These are phyloP conservation scores for Enteromius treurensis DNA, from an alignment of 2,797 vertebrate species.

Conservation along the genomic window DNA sequence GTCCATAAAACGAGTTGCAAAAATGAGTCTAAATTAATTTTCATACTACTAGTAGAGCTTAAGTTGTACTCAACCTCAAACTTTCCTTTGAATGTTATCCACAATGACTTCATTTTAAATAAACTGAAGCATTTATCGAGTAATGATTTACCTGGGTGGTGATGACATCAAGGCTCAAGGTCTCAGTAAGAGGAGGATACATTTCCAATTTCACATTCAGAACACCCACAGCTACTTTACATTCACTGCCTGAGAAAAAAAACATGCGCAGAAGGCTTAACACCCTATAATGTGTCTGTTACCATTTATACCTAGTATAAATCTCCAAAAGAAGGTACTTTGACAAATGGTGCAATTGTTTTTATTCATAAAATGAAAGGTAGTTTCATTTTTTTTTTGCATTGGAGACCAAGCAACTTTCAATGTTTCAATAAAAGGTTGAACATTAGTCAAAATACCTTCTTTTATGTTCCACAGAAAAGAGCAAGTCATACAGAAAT, in stretches of 20 bases:
- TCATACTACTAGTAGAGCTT: not conserved
- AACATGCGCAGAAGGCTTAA: not conserved
- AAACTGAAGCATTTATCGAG: not conserved
- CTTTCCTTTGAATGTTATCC: not conserved
- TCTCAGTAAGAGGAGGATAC: slow-evolving; percentile 86
- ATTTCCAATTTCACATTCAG: slow-evolving; percentile 92
- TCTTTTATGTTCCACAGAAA: not conserved
- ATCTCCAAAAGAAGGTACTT: not conserved
- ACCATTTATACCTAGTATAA: not conserved
- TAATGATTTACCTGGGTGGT: slow-evolving; percentile 85
- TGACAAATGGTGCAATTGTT: not conserved
- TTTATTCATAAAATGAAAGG: not conserved
- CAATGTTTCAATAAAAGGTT: not conserved
- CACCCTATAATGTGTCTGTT: not conserved
- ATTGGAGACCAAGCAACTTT: too few relatives aligned
- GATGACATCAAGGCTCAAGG: slow-evolving; percentile 85
- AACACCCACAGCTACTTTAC: slow-evolving; percentile 91
- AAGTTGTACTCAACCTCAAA: not conserved
- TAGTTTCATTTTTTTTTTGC: too few relatives aligned
- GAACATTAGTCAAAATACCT: not conserved
- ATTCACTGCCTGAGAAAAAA: slow-evolving; percentile 78
- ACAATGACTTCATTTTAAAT: not conserved
- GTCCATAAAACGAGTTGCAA: too few relatives aligned
- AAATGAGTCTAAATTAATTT: not conserved
- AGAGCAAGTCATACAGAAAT: not conserved